Percentiles rank a stretch among this genome's conserved stretches.
These are phyloP conservation scores for Caenorhabditis virilis DNA, from an alignment of 2,888 invertebrate genomes.

Conservation along the genomic window DNA sequence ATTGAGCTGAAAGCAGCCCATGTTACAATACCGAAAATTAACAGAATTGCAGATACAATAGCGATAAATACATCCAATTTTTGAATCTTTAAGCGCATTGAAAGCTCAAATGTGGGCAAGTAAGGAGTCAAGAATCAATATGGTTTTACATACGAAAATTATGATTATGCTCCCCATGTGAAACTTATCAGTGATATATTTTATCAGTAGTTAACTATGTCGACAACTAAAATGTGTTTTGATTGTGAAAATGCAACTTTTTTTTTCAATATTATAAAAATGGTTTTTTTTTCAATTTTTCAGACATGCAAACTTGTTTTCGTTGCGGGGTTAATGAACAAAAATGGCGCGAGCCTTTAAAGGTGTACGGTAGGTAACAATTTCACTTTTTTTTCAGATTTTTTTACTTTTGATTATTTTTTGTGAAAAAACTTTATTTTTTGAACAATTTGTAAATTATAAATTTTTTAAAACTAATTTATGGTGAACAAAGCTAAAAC, in stretches of 20 bases:
- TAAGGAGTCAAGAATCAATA: too few species aligned
- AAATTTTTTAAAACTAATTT: too few species aligned
- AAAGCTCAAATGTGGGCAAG: too few species aligned
- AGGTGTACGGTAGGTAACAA: neutral
- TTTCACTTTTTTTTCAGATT: neutral
- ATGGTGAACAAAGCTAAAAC: too few species aligned
- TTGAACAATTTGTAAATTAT: too few species aligned
- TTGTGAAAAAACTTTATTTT: too few species aligned
- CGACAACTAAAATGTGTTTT: neutral
- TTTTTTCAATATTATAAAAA: too few species aligned
- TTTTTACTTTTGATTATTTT: neutral
- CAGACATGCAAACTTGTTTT: too few species aligned
- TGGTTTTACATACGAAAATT: too few species aligned
- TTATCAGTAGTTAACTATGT: conserved; percentile 36
- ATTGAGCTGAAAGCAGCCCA: conserved; percentile 29
- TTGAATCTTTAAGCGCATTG: conserved; percentile 16
- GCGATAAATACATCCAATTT: conserved; percentile 22
- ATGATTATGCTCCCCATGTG: conserved; percentile 28
- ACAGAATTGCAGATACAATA: conserved; percentile 6
- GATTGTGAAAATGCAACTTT: too few species aligned
- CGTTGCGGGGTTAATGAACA: too few species aligned
- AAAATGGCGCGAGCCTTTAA: neutral
- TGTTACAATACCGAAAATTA: conserved; percentile 26
- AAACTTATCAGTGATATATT: conserved; percentile 11
- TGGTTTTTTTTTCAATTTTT: too few species aligned